Percentiles rank a stretch among this genome's conserved stretches.
These are phyloP conservation scores for Fragum sueziense DNA, from an alignment of 2,888 invertebrate genomes.

Conservation along the genomic window DNA sequence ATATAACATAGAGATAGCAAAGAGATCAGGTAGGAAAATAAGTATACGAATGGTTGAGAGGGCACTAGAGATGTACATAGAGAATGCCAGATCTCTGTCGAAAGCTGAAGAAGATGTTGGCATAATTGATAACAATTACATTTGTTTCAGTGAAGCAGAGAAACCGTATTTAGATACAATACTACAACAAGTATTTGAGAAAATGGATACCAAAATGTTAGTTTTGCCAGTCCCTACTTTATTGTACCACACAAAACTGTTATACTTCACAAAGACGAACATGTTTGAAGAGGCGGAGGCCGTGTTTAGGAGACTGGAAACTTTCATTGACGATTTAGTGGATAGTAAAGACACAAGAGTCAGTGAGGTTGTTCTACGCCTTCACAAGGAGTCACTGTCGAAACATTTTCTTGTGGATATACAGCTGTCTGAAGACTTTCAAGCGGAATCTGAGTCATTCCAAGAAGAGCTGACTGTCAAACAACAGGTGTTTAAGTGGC, in stretches of 20 bases:
- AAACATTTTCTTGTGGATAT: background rate
- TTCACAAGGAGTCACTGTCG: background rate
- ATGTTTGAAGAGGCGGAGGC: background rate
- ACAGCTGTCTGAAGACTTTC: background rate
- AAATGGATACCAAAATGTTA: background rate
- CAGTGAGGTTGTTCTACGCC: background rate
- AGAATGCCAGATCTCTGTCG: background rate
- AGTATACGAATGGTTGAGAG: background rate
- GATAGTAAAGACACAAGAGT: background rate
- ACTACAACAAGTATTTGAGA: background rate
- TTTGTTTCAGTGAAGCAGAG: background rate
- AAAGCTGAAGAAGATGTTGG: background rate
- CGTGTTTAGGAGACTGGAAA: background rate
- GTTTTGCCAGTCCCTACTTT: background rate
- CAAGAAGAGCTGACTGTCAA: constrained; percentile 10
- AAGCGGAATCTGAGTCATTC: background rate
- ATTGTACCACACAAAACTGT: background rate
- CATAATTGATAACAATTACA: background rate
- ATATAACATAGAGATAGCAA: background rate
- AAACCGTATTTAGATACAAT: background rate
- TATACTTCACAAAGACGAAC: background rate
- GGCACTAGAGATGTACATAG: background rate
- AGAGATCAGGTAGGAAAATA: background rate
- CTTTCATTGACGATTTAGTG: background rate
- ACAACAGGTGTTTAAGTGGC: constrained; percentile 22